Percentiles rank a stretch among this genome's conserved stretches.
These are phyloP conservation scores for Cynopterus brachyotis DNA, from an alignment of 2,113 vertebrate genomes.

Conservation along the genomic window DNA sequence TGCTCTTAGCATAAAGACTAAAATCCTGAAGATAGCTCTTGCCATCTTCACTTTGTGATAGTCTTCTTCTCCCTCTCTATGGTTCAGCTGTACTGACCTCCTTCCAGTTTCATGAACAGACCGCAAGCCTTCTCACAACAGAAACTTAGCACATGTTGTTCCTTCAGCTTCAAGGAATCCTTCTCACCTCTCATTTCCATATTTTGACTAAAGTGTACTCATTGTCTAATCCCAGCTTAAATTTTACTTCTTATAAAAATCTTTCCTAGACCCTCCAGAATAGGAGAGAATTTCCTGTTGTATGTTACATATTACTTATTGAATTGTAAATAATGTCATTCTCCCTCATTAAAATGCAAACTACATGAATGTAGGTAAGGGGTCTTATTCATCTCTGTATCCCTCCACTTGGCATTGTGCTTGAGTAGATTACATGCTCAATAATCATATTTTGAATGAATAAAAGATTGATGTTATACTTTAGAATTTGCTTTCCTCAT, in stretches of 20 bases:
- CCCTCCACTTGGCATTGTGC: not conserved
- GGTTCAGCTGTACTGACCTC: not conserved
- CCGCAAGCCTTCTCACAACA: not conserved
- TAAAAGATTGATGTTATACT: not conserved
- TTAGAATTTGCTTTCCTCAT: not conserved
- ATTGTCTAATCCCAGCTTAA: not conserved
- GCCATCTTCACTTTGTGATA: not conserved
- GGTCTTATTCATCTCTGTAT: not conserved
- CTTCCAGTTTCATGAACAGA: not conserved
- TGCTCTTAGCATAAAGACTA: not conserved
- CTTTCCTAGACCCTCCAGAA: not conserved
- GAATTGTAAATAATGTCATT: not conserved
- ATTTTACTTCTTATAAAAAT: slow-evolving; percentile 7
- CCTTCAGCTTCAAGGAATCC: not conserved
- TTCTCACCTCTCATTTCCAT: not conserved
- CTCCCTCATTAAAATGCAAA: not conserved
- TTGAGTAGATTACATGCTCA: not conserved
- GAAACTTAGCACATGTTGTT: not conserved
- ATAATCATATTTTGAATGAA: not conserved
- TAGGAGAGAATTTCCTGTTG: not conserved
- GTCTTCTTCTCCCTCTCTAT: not conserved
- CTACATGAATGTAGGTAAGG: not conserved
- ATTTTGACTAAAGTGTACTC: not conserved
- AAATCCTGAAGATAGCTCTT: not conserved
- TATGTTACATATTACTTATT: not conserved